Base-by-base conservation (phyloP, 1,140 invertebrate species). In the Drosophila seguyi region DNA sequence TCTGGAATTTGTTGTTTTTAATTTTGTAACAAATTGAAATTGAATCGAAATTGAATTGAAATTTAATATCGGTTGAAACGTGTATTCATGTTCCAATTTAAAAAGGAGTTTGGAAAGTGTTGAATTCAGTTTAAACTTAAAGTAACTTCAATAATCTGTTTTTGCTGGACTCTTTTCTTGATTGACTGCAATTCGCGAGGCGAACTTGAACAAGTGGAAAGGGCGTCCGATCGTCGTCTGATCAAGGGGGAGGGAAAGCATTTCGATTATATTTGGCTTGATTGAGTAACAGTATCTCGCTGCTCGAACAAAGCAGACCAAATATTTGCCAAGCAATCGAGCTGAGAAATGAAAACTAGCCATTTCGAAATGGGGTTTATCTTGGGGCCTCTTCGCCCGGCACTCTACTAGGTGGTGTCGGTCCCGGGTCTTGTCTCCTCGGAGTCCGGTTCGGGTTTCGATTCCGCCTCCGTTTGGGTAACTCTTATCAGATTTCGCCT, bases 311-410 rank as follows among this genome's bases (percentile, higher is more conserved):
- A 83, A 88, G 72, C 80, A 58, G 68, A 63, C 79, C 52, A 59
- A 83, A 88, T 87, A 88, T 87, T 87, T 87, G 85, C 80, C 79
- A 88, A 87, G 83, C 83, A 88, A 87, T 87, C 60, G 76, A 87
- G 77, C 52, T 75, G 67, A 79, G 59, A 83, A 87, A 87, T 87
- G 81, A 80, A 80, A 87, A 88, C 84, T 83, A 88, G 72, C 74
- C 71, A 62, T 76, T 88, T 88, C 73, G 59, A 53, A 77, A 77
- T 45, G 52, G 67, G 80, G 75, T 87, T 86, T 86, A 86, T 87
- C 83, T 81, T 53, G 59, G 20, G 59, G 50, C 56, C 60, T 50
- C 60, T 62, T 47, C n/a, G 47, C n/a, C 36, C n/a, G 59, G 55
- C 68, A 72, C 68, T 72, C 41, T 29, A 50, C 47, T 44, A 73